phyloP scores from a whole-genome alignment of 2,888 invertebrate genomes.

The Pandemis heparana region DNA sequence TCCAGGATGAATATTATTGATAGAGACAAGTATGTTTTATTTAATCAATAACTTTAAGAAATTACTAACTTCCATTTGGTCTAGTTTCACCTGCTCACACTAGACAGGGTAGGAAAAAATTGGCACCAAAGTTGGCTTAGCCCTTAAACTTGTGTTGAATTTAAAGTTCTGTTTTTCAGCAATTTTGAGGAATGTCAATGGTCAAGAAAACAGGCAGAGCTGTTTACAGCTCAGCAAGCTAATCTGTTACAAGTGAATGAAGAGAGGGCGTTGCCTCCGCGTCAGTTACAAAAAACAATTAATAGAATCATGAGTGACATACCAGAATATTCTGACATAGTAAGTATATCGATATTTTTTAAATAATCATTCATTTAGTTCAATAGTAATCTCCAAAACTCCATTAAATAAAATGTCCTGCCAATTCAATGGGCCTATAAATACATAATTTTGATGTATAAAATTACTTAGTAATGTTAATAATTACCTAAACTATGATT shows the following conservation, averaged over 20 bases:
- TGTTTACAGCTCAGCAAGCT: slow-evolving; percentile 95
- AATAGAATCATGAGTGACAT: slow-evolving; percentile 90
- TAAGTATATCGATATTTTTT: slow-evolving; percentile 62
- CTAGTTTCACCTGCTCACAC: too few species aligned
- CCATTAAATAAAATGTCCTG: too few species aligned
- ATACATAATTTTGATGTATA: too few species aligned
- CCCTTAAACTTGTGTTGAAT: not conserved
- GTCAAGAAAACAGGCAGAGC: slow-evolving; percentile 95
- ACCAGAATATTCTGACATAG: slow-evolving; percentile 93
- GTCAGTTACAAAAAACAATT: slow-evolving; percentile 91
- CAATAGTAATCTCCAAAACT: not conserved
- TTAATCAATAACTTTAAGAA: not conserved
- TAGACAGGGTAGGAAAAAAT: too few species aligned
- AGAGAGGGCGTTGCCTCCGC: slow-evolving; percentile 90
- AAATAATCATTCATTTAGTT: not conserved
- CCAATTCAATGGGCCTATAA: too few species aligned
- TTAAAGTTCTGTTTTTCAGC: slow-evolving; percentile 54
- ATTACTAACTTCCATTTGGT: not conserved
- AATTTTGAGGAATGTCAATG: slow-evolving; percentile 88
- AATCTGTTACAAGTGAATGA: slow-evolving; percentile 93
- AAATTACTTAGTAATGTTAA: too few species aligned
- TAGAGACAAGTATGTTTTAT: slow-evolving; percentile 71
- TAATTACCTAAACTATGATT: not conserved
- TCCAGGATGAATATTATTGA: slow-evolving; percentile 76
- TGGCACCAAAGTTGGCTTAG: too few species aligned